Evolutionary conservation across 2,113 vertebrate genomes (phyloP).

Genomic region (Colossoma macropomum): DNA sequence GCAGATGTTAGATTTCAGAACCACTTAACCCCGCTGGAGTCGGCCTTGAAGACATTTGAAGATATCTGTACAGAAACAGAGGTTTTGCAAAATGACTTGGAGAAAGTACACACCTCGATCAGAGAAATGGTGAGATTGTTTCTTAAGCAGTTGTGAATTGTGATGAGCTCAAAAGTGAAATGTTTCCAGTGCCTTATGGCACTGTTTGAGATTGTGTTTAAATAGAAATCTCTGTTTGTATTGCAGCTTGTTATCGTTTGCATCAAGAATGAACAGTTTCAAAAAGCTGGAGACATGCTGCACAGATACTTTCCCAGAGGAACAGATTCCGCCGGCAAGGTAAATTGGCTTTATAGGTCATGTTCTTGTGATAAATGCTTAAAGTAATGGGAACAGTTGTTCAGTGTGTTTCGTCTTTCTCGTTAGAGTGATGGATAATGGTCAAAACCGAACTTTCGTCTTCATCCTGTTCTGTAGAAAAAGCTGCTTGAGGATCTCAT

Average conservation of each 20-base stretch:
- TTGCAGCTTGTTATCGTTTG: constrained; percentile 84
- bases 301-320: constrained; percentile 78
- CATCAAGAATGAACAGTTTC: constrained; percentile 83
- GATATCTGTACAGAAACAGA: constrained; percentile 69
- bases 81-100: constrained; percentile 70
- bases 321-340: constrained; percentile 71
- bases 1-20: constrained; percentile 80
- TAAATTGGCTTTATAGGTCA: constrained; percentile 64
- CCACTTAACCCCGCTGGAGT: constrained; percentile 83
- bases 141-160: neutral
- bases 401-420: no score
- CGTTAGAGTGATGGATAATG: no score
- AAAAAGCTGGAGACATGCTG: constrained; percentile 82
- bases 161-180: neutral
- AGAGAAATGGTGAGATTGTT: constrained; percentile 79
- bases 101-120: constrained; percentile 64
- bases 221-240: constrained; percentile 13
- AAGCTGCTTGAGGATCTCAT: constrained; percentile 78
- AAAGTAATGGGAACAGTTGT: no score
- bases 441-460: neutral
- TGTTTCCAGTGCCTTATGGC: neutral
- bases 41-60: constrained; percentile 81
- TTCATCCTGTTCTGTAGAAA: constrained; percentile 67
- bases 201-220: neutral
- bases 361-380: neutral